These are phyloP conservation scores for Cosmorhoe ocellata DNA, from an alignment of 2,888 invertebrate species.

Conservation along the genomic window DNA sequence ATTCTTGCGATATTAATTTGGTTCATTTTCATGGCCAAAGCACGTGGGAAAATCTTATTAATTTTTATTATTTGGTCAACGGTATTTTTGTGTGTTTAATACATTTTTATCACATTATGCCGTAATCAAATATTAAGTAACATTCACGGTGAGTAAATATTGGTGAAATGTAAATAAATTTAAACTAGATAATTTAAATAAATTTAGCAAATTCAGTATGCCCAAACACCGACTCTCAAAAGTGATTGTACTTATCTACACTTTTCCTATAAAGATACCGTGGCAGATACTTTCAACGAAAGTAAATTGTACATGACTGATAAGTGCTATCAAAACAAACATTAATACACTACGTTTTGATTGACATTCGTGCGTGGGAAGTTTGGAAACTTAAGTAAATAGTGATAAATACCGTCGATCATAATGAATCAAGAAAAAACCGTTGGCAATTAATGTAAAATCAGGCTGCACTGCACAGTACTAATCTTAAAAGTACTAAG, in stretches of 20 bases:
- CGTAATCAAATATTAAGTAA: conserved; percentile 2
- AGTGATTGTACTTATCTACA: not conserved
- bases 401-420: conserved; percentile 24
- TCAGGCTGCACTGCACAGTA: too few relatives aligned
- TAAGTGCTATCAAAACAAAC: conserved; percentile 36
- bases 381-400: conserved; percentile 32
- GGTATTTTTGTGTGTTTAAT: not conserved
- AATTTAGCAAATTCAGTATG: not conserved
- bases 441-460: too few relatives aligned
- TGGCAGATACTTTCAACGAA: conserved; percentile 22
- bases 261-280: conserved; percentile 6
- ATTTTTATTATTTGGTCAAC: not conserved
- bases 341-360: conserved; percentile 35
- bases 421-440: conserved; percentile 1
- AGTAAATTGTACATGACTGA: conserved; percentile 26
- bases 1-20: not conserved
- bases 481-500: not conserved
- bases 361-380: conserved; percentile 42
- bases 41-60: conserved; percentile 8
- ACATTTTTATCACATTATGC: not conserved
- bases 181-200: not conserved
- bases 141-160: not conserved
- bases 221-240: conserved; percentile 1
- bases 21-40: not conserved
- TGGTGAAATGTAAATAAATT: conserved; percentile 13